Evolutionary conservation across 92 coral and sea anemone species (phyloP).

Genomic region (Actinostola sp.): DNA sequence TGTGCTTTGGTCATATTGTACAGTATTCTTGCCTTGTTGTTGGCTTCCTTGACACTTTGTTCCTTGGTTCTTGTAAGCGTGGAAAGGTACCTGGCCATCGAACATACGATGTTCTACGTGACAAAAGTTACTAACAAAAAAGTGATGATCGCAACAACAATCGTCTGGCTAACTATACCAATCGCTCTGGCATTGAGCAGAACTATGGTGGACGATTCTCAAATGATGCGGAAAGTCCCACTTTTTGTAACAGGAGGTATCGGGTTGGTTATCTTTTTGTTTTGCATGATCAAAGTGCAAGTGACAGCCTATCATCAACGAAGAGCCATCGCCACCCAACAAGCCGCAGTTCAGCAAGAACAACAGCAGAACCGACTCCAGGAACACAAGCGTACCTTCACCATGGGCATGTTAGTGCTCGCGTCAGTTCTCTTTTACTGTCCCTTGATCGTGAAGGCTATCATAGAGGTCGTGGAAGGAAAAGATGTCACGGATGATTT

Average conservation of each 20-base stretch:
- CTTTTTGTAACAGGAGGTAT: not conserved
- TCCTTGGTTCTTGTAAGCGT: constrained; percentile 6
- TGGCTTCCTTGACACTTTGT: not conserved
- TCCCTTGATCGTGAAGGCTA: not conserved
- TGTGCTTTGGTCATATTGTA: not conserved
- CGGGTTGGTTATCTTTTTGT: not conserved
- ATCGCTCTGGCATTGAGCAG: not conserved
- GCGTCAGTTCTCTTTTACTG: not conserved
- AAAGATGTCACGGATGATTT: not conserved
- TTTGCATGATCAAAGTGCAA: not conserved
- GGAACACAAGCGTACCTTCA: not conserved
- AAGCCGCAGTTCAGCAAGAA: not conserved
- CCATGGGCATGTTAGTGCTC: not conserved
- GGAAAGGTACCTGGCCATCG: constrained; percentile 4
- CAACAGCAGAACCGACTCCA: not conserved
- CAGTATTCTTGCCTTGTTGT: not conserved
- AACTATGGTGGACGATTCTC: not conserved
- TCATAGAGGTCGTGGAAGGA: not conserved
- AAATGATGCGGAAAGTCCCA: not conserved
- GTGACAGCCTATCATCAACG: not conserved
- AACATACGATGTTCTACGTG: not conserved
- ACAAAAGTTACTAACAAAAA: not conserved
- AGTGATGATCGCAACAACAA: not conserved
- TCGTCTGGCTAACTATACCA: not conserved
- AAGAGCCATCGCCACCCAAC: not conserved